Conservation (phyloP, 2,113 vertebrate species). For the Malurus cyaneus region DNA sequence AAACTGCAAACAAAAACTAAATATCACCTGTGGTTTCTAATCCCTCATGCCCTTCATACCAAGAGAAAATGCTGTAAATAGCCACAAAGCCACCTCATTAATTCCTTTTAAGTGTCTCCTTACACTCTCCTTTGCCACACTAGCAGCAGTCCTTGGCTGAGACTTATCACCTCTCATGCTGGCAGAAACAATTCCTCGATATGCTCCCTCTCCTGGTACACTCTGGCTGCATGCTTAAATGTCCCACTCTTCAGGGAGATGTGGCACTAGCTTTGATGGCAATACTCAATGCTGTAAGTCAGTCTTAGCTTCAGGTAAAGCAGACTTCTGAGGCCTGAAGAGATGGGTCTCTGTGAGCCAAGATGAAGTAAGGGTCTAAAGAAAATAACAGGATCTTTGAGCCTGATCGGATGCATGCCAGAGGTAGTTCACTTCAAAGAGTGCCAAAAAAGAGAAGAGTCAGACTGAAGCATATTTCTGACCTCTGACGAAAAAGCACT, state of each 20-base stretch:
- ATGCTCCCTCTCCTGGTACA: background rate
- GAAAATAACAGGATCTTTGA: background rate
- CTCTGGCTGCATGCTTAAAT: background rate
- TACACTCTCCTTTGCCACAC: background rate
- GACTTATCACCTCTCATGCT: background rate
- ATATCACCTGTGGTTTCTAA: background rate
- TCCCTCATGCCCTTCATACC: background rate
- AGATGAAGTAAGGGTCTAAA: background rate
- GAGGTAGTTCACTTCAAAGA: background rate
- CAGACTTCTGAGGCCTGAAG: background rate
- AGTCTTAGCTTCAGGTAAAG: background rate
- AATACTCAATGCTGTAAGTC: background rate
- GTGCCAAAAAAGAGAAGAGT: background rate
- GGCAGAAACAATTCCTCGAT: background rate
- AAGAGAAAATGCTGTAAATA: background rate
- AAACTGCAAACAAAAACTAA: background rate
- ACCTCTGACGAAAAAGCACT: background rate
- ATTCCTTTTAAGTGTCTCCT: background rate
- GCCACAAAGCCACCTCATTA: background rate
- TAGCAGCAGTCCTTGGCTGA: background rate
- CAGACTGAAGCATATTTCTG: background rate
- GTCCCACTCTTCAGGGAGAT: background rate
- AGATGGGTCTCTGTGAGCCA: background rate
- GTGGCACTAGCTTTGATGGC: background rate
- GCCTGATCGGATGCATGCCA: background rate